Percentiles rank a stretch among this genome's conserved stretches.
Conservation (phyloP, 2,888 invertebrate species). For the Habrosyne pyritoides region DNA sequence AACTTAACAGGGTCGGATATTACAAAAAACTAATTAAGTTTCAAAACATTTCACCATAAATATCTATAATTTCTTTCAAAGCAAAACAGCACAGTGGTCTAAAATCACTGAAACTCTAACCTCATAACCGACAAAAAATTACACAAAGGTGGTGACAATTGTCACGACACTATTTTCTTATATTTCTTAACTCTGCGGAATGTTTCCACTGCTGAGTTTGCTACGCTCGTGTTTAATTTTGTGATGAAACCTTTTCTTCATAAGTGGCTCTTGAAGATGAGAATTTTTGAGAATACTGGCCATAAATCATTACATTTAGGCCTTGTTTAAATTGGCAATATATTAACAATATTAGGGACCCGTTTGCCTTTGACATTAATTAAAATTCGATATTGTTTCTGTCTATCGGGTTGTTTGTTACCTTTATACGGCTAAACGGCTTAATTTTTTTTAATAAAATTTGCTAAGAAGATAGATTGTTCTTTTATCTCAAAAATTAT, state of each 20-base stretch:
- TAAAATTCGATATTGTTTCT: too few species aligned
- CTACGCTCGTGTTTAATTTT: constrained; percentile 40
- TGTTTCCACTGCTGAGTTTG: constrained; percentile 36
- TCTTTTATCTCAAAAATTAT: too few species aligned
- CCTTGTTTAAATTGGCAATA: too few species aligned
- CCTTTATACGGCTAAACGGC: too few species aligned
- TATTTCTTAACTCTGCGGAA: constrained; percentile 24
- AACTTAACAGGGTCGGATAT: too few species aligned
- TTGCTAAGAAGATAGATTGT: too few species aligned
- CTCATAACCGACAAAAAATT: constrained; percentile 48
- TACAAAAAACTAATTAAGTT: neutral
- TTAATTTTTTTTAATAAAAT: too few species aligned
- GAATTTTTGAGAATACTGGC: neutral
- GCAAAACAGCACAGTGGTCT: neutral
- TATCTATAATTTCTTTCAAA: constrained; percentile 2
- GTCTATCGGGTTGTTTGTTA: too few species aligned
- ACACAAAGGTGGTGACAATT: constrained; percentile 48
- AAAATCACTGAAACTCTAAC: constrained; percentile 30
- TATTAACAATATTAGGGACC: too few species aligned
- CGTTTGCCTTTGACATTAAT: too few species aligned
- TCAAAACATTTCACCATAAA: neutral
- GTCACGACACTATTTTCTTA: constrained; percentile 61
- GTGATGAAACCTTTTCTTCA: constrained; percentile 43
- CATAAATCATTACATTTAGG: neutral
- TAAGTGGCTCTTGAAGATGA: neutral